Evolutionary conservation across 2,888 invertebrate species (phyloP), one percentile per base, ranked within the genome.

Genomic region (Pristionchus japonicus): DNA sequence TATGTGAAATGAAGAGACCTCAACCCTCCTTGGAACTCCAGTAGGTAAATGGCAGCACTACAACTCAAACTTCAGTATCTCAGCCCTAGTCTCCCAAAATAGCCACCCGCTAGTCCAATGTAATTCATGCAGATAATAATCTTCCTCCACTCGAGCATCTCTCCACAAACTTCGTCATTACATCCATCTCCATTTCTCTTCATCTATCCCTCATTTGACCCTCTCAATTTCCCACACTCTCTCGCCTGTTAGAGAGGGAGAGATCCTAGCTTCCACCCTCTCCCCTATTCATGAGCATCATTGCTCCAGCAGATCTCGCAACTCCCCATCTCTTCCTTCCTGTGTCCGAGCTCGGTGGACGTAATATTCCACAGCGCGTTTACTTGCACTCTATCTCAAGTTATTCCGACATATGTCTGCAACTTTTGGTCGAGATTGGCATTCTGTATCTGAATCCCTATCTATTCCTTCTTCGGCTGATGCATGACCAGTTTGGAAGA

Each of bases 41-140:
- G n/a, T n/a, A n/a, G n/a, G n/a, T n/a, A n/a, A n/a, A n/a, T n/a
- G 11, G 1, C 52, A 52, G 52, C 57, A n/a, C n/a, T n/a, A 57
- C 23, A 57, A 1, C 57, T 23, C 57, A 57, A 57, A 57, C 23
- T n/a, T n/a, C n/a, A 6, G n/a, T 6, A 57, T 57, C 57, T n/a
- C n/a, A 57, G n/a, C 23, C 57, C 7, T 23, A 23, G 57, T n/a
- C n/a, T n/a, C 3, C n/a, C 23, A 23, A 57, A 57, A 57, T 57
- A 57, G 57, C n/a, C 23, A 67, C 15, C 1, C 27, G 61, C 61
- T 3, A 34, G 15, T 67, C 64, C 64, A 67, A 4, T 34, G 31
- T 67, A 67, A 67, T 67, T 67, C 64, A 67, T 67, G 64, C 64
- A 67, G 64, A 67, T 67, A 67, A 67, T 67, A 67, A 67, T 67